phyloP scores from a whole-genome alignment of 2,113 vertebrate species.

The Irena cyanogastra region DNA sequence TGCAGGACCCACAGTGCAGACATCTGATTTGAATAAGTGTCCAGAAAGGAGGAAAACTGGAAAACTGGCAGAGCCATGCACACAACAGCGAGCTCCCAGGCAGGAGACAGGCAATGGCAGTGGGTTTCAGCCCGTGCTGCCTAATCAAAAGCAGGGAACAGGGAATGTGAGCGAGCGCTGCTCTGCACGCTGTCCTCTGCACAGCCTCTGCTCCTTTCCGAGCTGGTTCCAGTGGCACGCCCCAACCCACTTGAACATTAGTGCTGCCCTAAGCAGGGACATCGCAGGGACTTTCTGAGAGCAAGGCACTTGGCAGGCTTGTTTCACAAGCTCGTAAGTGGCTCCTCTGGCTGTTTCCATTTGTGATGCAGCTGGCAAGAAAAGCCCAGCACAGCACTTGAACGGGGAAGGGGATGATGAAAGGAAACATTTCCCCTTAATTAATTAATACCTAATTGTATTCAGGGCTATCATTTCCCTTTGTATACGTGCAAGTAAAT shows the following conservation, averaged over 20 bases:
- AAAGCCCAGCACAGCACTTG: neutral
- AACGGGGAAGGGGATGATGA: neutral
- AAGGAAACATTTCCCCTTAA: neutral
- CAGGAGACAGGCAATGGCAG: neutral
- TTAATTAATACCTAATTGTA: neutral
- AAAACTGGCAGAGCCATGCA: neutral
- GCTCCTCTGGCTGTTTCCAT: neutral
- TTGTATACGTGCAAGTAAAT: neutral
- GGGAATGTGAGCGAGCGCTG: neutral
- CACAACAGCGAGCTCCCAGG: neutral
- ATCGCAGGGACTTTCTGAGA: neutral
- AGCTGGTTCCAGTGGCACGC: fast-evolving
- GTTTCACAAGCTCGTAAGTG: neutral
- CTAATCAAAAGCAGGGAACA: neutral
- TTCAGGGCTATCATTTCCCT: neutral
- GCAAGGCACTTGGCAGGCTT: neutral
- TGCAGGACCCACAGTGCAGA: neutral
- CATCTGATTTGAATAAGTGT: constrained; percentile 4
- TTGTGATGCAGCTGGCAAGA: neutral
- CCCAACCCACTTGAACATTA: neutral
- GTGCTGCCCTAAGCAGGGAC: neutral
- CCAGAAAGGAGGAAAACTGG: neutral
- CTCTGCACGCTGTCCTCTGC: neutral
- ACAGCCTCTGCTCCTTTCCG: fast-evolving
- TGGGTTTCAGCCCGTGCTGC: neutral